phyloP scores from a whole-genome alignment of 2,888 invertebrate species.

The Pristionchus exspectatus region DNA sequence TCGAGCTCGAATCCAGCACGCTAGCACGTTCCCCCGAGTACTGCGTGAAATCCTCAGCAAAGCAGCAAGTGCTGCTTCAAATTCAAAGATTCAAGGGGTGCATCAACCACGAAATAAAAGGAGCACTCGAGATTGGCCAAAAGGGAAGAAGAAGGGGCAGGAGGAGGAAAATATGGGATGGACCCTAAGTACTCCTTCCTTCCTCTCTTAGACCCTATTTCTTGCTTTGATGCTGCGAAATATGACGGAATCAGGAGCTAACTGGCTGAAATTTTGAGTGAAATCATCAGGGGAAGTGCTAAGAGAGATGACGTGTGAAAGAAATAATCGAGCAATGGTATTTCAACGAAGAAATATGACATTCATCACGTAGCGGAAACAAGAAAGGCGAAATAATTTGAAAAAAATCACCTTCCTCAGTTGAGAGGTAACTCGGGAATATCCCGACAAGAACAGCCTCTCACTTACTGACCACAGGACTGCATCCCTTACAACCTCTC shows the following conservation, averaged over 20 bases:
- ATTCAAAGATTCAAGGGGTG: conserved; percentile 27
- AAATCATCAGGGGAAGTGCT: background rate
- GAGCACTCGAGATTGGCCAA: conserved; percentile 15
- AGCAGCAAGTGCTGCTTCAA: conserved; percentile 21
- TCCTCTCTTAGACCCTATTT: background rate
- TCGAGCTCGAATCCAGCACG: background rate
- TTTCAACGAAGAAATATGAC: background rate
- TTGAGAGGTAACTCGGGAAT: background rate
- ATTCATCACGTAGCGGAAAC: too few relatives aligned
- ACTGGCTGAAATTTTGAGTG: background rate
- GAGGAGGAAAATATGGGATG: conserved; percentile 30
- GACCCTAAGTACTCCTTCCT: conserved; percentile 47
- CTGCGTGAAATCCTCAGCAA: background rate
- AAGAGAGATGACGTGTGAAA: background rate
- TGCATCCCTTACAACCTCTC: conserved; percentile 11
- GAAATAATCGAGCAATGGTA: background rate
- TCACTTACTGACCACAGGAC: background rate
- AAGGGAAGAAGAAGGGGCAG: background rate
- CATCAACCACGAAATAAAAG: conserved; percentile 29
- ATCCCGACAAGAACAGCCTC: background rate
- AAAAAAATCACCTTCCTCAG: background rate
- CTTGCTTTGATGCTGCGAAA: background rate
- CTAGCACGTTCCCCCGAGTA: background rate
- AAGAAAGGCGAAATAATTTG: too few relatives aligned
- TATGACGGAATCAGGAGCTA: background rate